These are phyloP conservation scores for Hycleus phaleratus DNA, from an alignment of 1,140 invertebrate genomes.

Conservation along the genomic window DNA sequence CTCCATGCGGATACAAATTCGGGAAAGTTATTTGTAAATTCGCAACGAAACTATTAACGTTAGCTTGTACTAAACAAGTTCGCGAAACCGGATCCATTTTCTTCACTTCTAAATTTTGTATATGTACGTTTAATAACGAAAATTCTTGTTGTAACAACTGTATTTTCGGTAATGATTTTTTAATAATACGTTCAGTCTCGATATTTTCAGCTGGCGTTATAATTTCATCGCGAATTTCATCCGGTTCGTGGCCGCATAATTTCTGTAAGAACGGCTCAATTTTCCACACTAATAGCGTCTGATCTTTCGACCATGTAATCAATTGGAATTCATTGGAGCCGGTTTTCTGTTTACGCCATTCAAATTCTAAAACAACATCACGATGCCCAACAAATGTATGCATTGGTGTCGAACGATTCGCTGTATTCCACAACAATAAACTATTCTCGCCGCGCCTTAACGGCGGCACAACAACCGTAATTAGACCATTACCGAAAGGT, in stretches of 20 bases:
- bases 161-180: constrained; percentile 20
- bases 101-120: constrained; percentile 72
- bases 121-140: constrained; percentile 77
- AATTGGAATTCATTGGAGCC: constrained; percentile 68
- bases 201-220: not conserved
- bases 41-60: constrained; percentile 63
- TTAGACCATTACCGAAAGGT: constrained; percentile 86
- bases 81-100: constrained; percentile 64
- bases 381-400: constrained; percentile 88
- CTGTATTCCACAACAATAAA: constrained; percentile 73
- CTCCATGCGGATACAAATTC: constrained; percentile 65
- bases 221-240: constrained; percentile 41
- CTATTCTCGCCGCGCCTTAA: constrained; percentile 73
- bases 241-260: constrained; percentile 52
- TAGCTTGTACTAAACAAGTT: constrained; percentile 65
- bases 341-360: constrained; percentile 68
- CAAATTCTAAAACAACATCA: constrained; percentile 91
- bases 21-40: constrained; percentile 75
- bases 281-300: constrained; percentile 83
- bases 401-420: constrained; percentile 60
- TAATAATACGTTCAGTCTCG: not conserved
- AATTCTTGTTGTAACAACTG: constrained; percentile 74
- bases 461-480: constrained; percentile 83
- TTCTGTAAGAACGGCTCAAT: constrained; percentile 79
- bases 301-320: constrained; percentile 94